Percentiles rank a stretch among this genome's conserved stretches.
Conservation (phyloP, 2,888 invertebrate species). For the Cinara cedri region DNA sequence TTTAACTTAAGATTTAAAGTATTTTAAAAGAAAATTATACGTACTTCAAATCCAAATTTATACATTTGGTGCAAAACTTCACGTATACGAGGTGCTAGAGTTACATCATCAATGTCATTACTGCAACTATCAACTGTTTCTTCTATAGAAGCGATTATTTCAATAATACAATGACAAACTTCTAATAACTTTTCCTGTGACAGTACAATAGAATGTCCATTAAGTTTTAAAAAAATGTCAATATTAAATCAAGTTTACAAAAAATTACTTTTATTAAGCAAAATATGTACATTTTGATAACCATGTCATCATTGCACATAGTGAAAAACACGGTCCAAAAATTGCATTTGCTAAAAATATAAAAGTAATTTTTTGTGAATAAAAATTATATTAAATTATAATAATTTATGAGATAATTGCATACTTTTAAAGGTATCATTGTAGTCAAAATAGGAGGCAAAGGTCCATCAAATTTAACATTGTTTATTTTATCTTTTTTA, state of each 20-base stretch:
- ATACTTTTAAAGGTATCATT: constrained; percentile 65
- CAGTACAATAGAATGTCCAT: constrained; percentile 22
- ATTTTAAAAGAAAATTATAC: constrained; percentile 5
- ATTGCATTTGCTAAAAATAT: neutral
- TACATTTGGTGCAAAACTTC: constrained; percentile 86
- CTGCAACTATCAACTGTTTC: constrained; percentile 66
- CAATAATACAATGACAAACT: constrained; percentile 68
- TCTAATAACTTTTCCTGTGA: constrained; percentile 68
- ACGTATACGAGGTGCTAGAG: constrained; percentile 71
- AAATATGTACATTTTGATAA: neutral
- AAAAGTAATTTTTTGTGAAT: neutral
- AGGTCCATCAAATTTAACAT: constrained; percentile 50
- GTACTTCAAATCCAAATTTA: constrained; percentile 86
- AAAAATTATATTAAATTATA: neutral
- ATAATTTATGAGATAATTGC: neutral
- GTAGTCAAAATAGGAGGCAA: constrained; percentile 68
- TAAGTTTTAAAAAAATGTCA: constrained; percentile 17
- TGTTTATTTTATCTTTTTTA: constrained; percentile 63
- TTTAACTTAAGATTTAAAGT: neutral
- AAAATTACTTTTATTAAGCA: constrained; percentile 3
- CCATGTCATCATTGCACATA: neutral
- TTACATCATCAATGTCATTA: constrained; percentile 68
- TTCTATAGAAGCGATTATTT: constrained; percentile 69
- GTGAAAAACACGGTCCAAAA: neutral
- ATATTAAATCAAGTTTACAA: neutral